A percentile compares a stretch with the other conserved stretches of the same genome.
Evolutionary conservation across 2,888 invertebrate genomes (phyloP).

Genomic region (Microctonus aethiopoides): DNA sequence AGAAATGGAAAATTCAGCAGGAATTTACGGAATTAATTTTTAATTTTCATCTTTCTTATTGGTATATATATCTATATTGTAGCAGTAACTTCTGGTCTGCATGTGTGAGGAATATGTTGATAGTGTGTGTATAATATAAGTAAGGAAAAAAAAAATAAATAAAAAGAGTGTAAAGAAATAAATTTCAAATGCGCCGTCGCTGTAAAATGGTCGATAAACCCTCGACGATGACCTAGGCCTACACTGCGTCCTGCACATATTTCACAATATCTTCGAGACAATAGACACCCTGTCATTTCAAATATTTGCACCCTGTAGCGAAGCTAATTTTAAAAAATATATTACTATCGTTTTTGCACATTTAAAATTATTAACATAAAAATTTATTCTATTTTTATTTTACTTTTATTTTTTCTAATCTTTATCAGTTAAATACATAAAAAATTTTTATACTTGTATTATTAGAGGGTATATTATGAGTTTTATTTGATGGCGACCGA

Average conservation of each 20-base stretch:
- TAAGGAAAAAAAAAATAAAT: neutral
- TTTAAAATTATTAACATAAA: neutral
- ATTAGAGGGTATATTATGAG: neutral
- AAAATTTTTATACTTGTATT: neutral
- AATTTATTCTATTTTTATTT: neutral
- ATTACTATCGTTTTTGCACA: neutral
- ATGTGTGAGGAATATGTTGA: neutral
- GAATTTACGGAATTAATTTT: no score
- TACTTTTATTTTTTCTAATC: neutral
- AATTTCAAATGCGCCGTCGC: constrained; percentile 19
- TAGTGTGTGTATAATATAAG: no score
- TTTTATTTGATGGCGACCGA: constrained; percentile 1
- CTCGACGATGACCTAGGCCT: constrained; percentile 46
- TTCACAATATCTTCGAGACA: neutral
- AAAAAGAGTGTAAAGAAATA: neutral
- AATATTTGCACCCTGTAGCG: constrained; percentile 28
- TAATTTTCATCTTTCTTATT: no score
- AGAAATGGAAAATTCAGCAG: no score
- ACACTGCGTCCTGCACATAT: constrained; percentile 1
- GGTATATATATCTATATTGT: no score
- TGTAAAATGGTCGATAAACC: constrained; percentile 46
- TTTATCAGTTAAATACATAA: neutral
- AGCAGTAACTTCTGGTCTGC: neutral
- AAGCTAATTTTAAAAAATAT: neutral
- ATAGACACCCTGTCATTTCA: constrained; percentile 15